Evolutionary conservation across 2,797 vertebrate genomes (phyloP).

Genomic region (Sciurus carolinensis): DNA sequence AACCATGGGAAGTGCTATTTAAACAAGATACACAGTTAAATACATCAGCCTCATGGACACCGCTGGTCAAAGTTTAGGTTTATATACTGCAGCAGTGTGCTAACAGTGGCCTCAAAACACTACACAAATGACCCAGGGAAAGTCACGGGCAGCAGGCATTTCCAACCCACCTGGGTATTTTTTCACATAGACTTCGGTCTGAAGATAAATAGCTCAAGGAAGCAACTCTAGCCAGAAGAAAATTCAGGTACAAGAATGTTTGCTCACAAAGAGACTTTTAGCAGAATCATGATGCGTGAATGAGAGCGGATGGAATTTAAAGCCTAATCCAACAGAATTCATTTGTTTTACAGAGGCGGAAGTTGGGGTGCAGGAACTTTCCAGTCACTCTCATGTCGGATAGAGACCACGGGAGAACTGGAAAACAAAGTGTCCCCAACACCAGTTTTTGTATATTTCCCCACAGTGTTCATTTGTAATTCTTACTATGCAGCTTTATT

Average conservation of each 20-base stretch:
- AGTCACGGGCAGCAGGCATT: neutral
- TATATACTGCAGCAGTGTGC: neutral
- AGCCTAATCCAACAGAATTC: neutral
- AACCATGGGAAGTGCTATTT: constrained; percentile 25
- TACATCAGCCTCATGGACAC: neutral
- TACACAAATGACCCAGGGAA: constrained; percentile 20
- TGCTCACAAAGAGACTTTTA: constrained; percentile 14
- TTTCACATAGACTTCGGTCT: neutral
- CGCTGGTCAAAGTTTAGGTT: neutral
- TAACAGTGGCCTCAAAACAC: neutral
- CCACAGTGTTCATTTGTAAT: neutral
- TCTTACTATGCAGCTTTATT: neutral
- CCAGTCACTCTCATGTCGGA: neutral
- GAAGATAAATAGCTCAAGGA: neutral
- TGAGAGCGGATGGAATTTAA: neutral
- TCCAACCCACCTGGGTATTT: neutral
- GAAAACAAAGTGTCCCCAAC: neutral
- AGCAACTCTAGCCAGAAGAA: neutral
- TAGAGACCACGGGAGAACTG: neutral
- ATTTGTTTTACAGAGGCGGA: constrained; percentile 13
- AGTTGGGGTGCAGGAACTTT: neutral
- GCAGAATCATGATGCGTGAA: neutral
- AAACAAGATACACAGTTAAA: constrained; percentile 2
- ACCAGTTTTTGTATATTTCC: neutral
- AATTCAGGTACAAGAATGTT: neutral